Conservation (phyloP, 2,888 invertebrate genomes). For the Drosophila phalerata region DNA sequence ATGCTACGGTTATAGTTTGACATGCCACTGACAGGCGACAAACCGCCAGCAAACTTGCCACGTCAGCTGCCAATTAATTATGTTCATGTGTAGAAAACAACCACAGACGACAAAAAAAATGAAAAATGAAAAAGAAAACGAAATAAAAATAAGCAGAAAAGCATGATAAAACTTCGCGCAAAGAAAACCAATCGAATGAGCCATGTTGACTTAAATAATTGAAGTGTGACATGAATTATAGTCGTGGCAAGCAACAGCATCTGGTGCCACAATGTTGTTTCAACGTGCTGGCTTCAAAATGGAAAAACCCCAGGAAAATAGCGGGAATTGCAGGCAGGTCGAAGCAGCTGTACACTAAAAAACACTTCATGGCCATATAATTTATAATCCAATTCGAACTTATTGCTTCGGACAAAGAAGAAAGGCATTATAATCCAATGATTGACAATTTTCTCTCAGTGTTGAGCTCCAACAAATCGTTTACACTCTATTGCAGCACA, state of each 20-base stretch:
- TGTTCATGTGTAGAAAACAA: slow-evolving; percentile 36
- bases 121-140: neutral
- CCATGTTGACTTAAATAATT: slow-evolving; percentile 62
- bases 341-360: slow-evolving; percentile 4
- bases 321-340: slow-evolving; percentile 2
- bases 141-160: neutral
- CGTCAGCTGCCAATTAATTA: slow-evolving; percentile 68
- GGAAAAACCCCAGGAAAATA: neutral
- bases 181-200: slow-evolving; percentile 38
- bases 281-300: slow-evolving; percentile 4
- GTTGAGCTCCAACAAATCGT: neutral
- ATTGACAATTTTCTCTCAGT: neutral
- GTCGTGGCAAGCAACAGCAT: slow-evolving; percentile 19
- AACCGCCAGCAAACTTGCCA: slow-evolving; percentile 38
- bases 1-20: slow-evolving; percentile 42
- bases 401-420: neutral
- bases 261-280: slow-evolving; percentile 22
- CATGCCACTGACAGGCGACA: slow-evolving; percentile 51
- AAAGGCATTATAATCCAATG: neutral
- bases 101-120: slow-evolving; percentile 7
- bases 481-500: neutral
- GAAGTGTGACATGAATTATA: slow-evolving; percentile 62
- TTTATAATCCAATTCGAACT: neutral
- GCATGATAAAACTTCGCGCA: slow-evolving; percentile 1
- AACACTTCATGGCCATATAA: neutral